Conservation (phyloP, 2,797 vertebrate genomes). For the Lithobates pipiens region DNA sequence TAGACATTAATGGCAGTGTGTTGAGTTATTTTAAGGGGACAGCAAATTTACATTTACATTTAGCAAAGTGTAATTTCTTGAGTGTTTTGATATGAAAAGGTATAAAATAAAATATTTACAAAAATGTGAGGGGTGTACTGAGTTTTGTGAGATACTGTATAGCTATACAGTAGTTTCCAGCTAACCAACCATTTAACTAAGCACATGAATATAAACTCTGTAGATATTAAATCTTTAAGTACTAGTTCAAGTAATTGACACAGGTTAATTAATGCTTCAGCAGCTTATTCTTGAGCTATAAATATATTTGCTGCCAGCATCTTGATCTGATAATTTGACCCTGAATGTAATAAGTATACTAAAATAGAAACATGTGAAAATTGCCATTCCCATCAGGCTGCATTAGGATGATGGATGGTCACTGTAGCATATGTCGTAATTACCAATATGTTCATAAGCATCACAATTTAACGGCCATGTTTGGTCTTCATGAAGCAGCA, state of each 20-base stretch:
- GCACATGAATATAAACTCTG: no score
- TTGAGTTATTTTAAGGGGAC: no score
- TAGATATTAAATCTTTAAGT: background rate
- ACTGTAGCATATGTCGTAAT: slow-evolving; percentile 12
- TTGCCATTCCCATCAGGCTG: slow-evolving; percentile 27
- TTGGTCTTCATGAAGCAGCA: background rate
- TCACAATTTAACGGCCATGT: background rate
- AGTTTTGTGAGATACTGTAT: no score
- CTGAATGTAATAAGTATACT: background rate
- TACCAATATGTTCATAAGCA: background rate
- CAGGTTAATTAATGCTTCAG: background rate
- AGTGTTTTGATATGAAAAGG: no score
- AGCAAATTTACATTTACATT: no score
- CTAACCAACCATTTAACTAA: no score
- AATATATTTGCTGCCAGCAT: background rate
- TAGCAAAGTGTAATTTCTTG: no score
- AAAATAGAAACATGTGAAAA: slow-evolving; percentile 5
- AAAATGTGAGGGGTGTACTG: no score
- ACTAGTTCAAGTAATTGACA: background rate
- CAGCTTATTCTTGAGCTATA: background rate
- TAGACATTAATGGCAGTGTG: no score
- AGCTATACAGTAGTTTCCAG: no score
- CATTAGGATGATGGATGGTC: slow-evolving; percentile 22
- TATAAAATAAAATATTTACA: no score
- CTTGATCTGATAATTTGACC: background rate